Percentiles rank a stretch among this genome's conserved stretches.
Conservation (phyloP, 2,888 invertebrate species). For the Harpagoxenus sublaevis region DNA sequence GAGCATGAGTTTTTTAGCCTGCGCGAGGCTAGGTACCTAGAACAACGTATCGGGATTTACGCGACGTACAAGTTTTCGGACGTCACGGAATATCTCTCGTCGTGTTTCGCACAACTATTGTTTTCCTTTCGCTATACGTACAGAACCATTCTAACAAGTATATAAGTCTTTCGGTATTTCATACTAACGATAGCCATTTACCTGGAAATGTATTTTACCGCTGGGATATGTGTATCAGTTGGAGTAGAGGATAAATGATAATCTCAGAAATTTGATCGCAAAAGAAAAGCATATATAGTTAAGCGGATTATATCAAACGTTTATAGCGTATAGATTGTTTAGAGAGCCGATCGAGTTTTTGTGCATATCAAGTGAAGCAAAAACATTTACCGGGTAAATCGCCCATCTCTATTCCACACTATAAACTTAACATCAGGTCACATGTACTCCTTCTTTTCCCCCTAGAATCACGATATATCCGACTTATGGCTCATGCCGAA, state of each 20-base stretch:
- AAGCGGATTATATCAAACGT: not conserved
- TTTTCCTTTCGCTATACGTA: slow-evolving; percentile 25
- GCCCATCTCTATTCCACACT: slow-evolving; percentile 66
- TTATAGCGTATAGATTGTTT: not conserved
- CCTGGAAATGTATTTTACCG: slow-evolving; percentile 54
- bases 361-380: slow-evolving; percentile 32
- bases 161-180: slow-evolving; percentile 71
- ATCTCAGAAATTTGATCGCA: not conserved
- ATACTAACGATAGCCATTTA: slow-evolving; percentile 49
- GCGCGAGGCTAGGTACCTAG: slow-evolving; percentile 60
- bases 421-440: slow-evolving; percentile 75
- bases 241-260: not conserved
- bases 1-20: slow-evolving; percentile 57
- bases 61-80: slow-evolving; percentile 44
- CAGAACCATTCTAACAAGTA: slow-evolving; percentile 47
- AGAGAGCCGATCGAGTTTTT: not conserved
- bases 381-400: slow-evolving; percentile 67
- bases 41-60: slow-evolving; percentile 61
- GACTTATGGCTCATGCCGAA: slow-evolving; percentile 50
- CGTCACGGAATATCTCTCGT: slow-evolving; percentile 27
- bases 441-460: slow-evolving; percentile 62
- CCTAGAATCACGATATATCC: slow-evolving; percentile 60
- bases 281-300: not conserved
- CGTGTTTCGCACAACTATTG: slow-evolving; percentile 34
- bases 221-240: not conserved